These are phyloP conservation scores for Drosophila rhopaloa DNA, from an alignment of 1,140 invertebrate genomes.

Conservation along the genomic window DNA sequence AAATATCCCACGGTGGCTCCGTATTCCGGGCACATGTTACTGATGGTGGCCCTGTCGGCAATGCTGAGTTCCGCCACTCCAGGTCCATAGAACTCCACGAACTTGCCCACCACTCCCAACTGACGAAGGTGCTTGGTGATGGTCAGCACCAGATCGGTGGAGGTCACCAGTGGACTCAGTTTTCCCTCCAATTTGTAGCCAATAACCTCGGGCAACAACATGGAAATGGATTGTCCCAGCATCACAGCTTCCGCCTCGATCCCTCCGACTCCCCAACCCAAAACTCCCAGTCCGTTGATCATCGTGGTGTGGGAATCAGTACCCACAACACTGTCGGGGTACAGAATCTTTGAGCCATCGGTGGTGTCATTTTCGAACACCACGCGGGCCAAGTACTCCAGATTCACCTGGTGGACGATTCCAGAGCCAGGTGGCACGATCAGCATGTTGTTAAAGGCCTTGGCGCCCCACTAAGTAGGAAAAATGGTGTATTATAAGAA, in stretches of 20 bases:
- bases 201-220: constrained; percentile 98
- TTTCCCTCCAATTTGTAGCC: constrained; percentile 96
- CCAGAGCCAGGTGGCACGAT: constrained; percentile 99
- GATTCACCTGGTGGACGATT: constrained; percentile 99
- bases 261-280: constrained; percentile 89
- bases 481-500: not conserved
- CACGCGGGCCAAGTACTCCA: constrained; percentile 98
- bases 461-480: constrained; percentile 94
- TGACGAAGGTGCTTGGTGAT: constrained; percentile 98
- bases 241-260: constrained; percentile 96
- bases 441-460: constrained; percentile 97
- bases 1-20: constrained; percentile 98
- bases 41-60: constrained; percentile 97
- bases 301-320: constrained; percentile 99
- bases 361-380: constrained; percentile 90
- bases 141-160: constrained; percentile 98
- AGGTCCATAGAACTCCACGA: constrained; percentile 99
- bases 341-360: constrained; percentile 86
- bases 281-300: constrained; percentile 96
- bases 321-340: constrained; percentile 99
- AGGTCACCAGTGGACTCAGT: constrained; percentile 94
- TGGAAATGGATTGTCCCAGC: constrained; percentile 97
- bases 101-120: constrained; percentile 98
- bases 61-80: constrained; percentile 96
- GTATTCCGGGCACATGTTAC: constrained; percentile 99